Evolutionary conservation across 2,113 vertebrate species (phyloP), one percentile per base, ranked within the genome.

Genomic region (Phyllostomus hastatus): DNA sequence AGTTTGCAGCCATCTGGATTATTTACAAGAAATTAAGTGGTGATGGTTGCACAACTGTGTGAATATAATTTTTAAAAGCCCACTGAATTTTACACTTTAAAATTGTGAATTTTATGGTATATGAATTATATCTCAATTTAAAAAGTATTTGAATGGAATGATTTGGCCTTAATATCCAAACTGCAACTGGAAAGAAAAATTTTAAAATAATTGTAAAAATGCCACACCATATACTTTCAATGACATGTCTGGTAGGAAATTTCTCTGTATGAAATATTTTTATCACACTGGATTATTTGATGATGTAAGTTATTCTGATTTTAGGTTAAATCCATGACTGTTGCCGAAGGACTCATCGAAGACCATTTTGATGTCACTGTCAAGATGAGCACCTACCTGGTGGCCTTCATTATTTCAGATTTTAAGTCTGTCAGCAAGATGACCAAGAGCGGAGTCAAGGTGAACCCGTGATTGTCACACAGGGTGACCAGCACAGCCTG

Each of bases 341-440:
- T 99, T 61, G 97, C 97, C 0, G 98, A 98, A 20, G 98, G 98
- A 88, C 98, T 99, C 67, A 94, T 99, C 64, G 99, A 99, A 96
- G 99, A 99, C 97, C 98, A 99, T 89, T 99, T 99, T 95, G 99
- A 99, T 94, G 98, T 98, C 87, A 99, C 98, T 4, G 99, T 99
- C 22, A 99, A 98, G 98, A 99, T 99, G 99, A 99, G 99, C 96
- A 99, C 99, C 0, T 99, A 99, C 97, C 98, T 99, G 26, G 99
- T 99, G 95, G 99, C 99, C 85, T 99, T 99, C 97, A 99, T 99
- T 1, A 96, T 99, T 94, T 99, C 98, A 0, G 99, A 99, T 97
- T 99, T 99, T 96, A 97, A 99, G 96, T 99, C 99, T 22, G 98
- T 99, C 97, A 99, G 99, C 98, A 99, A 98, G 97, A 98, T 97